phyloP scores from a whole-genome alignment of 2,888 invertebrate species.

The Campopleginae sp. region DNA sequence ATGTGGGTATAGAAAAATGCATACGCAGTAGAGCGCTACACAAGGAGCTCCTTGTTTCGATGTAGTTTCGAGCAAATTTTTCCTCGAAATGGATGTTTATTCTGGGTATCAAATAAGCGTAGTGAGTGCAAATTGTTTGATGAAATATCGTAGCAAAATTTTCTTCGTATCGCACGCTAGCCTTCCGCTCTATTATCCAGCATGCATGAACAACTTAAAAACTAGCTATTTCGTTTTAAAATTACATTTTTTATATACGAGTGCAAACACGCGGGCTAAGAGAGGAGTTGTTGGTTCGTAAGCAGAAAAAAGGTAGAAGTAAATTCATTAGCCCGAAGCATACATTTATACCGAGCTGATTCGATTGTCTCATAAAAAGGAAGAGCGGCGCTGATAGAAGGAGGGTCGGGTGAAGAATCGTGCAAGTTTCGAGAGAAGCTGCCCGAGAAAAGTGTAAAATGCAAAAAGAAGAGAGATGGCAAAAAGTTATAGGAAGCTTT shows the following conservation, averaged over 20 bases:
- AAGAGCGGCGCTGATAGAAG: background rate
- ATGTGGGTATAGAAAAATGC: conserved; percentile 7
- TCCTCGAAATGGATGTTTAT: conserved; percentile 24
- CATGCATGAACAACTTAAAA: background rate
- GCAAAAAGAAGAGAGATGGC: background rate
- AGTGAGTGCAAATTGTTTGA: conserved; percentile 1
- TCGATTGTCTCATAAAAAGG: background rate
- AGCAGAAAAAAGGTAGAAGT: background rate
- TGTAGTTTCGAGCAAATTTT: conserved; percentile 1
- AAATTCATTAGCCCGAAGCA: background rate
- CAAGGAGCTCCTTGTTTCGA: background rate
- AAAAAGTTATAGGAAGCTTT: conserved; percentile 43
- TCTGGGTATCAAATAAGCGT: conserved; percentile 28
- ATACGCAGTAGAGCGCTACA: background rate
- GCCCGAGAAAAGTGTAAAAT: conserved; percentile 32
- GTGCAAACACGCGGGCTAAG: background rate
- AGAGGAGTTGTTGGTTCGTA: background rate
- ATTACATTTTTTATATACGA: background rate
- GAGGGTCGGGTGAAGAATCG: conserved; percentile 10
- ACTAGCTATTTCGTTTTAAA: background rate
- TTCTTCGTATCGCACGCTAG: conserved; percentile 16
- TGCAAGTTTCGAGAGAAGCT: conserved; percentile 31
- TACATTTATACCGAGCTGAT: background rate
- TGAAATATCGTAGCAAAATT: conserved; percentile 48
- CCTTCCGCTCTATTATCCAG: background rate